Evolutionary conservation across 2,113 vertebrate genomes (phyloP), one percentile per base, ranked within the genome.

Genomic region (Ciconia stormi): DNA sequence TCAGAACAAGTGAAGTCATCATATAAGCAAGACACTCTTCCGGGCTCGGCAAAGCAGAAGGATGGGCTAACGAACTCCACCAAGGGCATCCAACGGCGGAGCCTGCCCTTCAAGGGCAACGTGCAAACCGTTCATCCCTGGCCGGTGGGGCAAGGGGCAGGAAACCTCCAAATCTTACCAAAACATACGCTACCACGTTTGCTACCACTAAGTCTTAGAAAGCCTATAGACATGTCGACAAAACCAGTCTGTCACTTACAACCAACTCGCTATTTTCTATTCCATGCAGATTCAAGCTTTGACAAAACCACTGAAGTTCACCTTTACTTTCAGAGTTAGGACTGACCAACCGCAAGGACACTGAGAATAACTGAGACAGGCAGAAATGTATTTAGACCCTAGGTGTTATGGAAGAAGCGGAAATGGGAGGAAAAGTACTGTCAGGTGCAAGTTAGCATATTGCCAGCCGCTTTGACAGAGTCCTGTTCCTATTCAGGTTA

Each of bases 191-290:
- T 97, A 97, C 88, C 94, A 95, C 94, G 36, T 96, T 90, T 96
- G 95, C 97, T 95, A 97, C 96, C 88, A 30, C 94, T 93, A 94
- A 52, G 76, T 95, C 95, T 95, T 95, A 94, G 95, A 96, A 97
- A 97, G 91, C 87, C 94, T 97, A 97, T n/a, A 94, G 96, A 97
- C 90, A 87, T 82, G 95, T 95, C 95, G 9, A 96, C 94, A 90
- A 95, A 97, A 97, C 96, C 95, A 95, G 95, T 94, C 96, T 96
- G 95, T 65, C 97, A 97, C 96, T 96, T 96, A 96, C 95, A 94
- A 97, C 94, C 93, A 89, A 86, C 97, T 97, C 93, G 87, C 94
- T 97, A 94, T 85, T 96, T 94, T 95, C 95, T 97, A 97, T 89
- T 97, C 96, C 95, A 96, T 97, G 94, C 97, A 97, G 94, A 93